Evolutionary conservation across 2,888 invertebrate species (phyloP), one percentile per base, ranked within the genome.

Genomic region (Yponomeuta cagnagella): DNA sequence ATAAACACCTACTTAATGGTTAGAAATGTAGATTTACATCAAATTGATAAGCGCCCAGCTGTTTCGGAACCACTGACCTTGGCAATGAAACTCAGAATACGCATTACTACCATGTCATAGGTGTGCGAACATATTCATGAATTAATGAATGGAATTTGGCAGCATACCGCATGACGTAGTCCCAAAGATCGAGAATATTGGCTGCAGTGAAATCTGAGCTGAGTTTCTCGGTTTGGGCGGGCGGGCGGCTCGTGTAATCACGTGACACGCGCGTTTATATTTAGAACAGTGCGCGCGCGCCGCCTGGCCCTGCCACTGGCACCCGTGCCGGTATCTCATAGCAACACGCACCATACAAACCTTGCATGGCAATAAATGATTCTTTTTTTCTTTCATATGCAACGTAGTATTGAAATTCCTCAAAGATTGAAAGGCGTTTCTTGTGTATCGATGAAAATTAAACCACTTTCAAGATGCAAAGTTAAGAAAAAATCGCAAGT

Each of bases 151-250:
- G 74, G 74, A 76, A 76, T 77, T 73, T 71, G 75, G 72, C 72
- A 73, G 65, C 73, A 73, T 73, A 73, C 73, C 75, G 73, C 72
- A 70, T 71, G 48, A 68, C 12, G 65, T 8, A 52, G 3, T n/a
- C 12, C 78, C 82, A 82, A 78, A 79, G 77, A 76, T 77, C 73
- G 76, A 75, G 76, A 68, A 68, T 33, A 37, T 68, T 43, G 80
- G 78, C 75, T 82, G 84, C 83, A 85, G 79, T 91, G 91, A 90
- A 92, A 92, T 89, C 81, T 79, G 91, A 92, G 90, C 77, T 85
- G 88, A 83, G 89, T 91, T 90, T 90, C 91, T 92, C 87, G 86
- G 90, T 92, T 91, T 92, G 92, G 91, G 90, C 91, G 91, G 91
- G 88, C 87, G 88, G 86, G 82, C 79, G 80, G 79, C 33, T n/a